A percentile compares a stretch with the other conserved stretches of the same genome.
phyloP scores from a whole-genome alignment of 53 echinoderm and acorn worm genomes.

The Paracentrotus lividus region DNA sequence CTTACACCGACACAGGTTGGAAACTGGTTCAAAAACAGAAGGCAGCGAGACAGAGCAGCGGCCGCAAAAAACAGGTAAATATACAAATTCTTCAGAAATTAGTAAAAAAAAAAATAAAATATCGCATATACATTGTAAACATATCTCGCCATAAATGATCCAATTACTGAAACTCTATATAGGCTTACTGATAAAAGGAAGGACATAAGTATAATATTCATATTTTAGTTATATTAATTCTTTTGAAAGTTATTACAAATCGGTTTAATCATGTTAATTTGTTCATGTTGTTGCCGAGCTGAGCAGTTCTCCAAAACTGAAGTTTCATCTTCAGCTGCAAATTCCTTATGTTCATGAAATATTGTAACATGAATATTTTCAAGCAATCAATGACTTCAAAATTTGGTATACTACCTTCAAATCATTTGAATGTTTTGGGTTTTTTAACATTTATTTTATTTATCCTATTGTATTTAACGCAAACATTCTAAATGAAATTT shows the following conservation, averaged over 20 bases:
- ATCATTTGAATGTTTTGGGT: background rate
- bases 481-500: background rate
- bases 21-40: slow-evolving; percentile 99
- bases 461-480: background rate
- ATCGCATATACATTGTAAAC: background rate
- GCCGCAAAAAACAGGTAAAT: slow-evolving; percentile 99
- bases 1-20: slow-evolving; percentile 99
- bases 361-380: background rate
- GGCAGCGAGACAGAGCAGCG: slow-evolving; percentile 96
- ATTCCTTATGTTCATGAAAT: background rate
- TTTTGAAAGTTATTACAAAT: too few relatives aligned
- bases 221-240: too few relatives aligned
- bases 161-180: too few relatives aligned
- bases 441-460: background rate
- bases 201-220: too few relatives aligned
- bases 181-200: too few relatives aligned
- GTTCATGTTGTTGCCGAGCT: background rate
- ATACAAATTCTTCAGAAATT: background rate
- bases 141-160: too few relatives aligned
- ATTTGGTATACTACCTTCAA: background rate
- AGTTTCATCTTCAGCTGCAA: background rate
- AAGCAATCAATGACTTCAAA: background rate
- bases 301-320: background rate
- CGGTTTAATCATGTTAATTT: background rate
- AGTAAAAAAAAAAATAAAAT: background rate